Evolutionary conservation across 2,113 vertebrate species (phyloP).

Genomic region (Oceanodroma tethys): DNA sequence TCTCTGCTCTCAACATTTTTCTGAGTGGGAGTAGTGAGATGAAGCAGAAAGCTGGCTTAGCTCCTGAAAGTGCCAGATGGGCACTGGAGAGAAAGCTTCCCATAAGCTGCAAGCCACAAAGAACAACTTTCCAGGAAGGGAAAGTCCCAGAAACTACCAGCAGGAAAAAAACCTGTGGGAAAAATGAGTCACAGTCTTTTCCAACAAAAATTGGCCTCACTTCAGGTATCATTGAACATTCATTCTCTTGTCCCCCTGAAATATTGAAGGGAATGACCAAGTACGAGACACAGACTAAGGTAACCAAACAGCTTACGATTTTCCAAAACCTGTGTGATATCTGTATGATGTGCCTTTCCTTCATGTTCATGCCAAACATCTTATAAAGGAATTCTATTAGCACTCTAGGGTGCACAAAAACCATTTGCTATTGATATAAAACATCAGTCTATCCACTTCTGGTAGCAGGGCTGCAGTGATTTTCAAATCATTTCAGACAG

Average conservation of each 20-base stretch:
- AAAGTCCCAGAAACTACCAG: constrained; percentile 8
- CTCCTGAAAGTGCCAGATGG: constrained; percentile 23
- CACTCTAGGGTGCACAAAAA: background rate
- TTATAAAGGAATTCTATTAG: background rate
- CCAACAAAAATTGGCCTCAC: background rate
- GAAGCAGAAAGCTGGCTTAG: background rate
- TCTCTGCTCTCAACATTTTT: background rate
- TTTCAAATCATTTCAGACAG: background rate
- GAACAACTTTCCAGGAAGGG: background rate
- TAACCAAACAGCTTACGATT: background rate
- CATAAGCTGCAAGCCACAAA: background rate
- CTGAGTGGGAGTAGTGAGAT: background rate
- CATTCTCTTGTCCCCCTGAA: background rate
- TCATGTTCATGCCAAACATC: background rate
- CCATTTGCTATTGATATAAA: background rate
- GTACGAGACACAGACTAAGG: background rate
- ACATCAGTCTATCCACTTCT: background rate
- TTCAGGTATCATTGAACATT: background rate
- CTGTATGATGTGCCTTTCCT: background rate
- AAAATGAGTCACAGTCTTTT: background rate
- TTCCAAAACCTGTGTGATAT: background rate
- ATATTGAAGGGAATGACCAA: background rate
- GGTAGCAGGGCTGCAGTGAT: background rate
- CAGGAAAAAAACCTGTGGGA: background rate
- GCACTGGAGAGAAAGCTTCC: background rate